Evolutionary conservation across 2,888 invertebrate genomes (phyloP), one percentile per base, ranked within the genome.

Genomic region (Drosophila multiciliata): DNA sequence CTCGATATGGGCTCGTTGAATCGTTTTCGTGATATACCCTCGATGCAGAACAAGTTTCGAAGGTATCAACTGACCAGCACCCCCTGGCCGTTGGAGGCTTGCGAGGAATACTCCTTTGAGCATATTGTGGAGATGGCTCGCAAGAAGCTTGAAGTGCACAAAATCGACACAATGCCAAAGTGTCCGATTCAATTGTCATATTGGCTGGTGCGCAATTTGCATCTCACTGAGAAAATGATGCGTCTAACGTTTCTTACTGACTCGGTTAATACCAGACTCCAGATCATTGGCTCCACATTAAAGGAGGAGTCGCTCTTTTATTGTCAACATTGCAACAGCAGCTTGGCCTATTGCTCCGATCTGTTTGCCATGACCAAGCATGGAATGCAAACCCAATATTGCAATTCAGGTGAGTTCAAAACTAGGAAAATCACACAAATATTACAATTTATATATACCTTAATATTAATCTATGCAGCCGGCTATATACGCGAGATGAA

Each of bases 401-500:
- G 97, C 48, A 97, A 98, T 93, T 95, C 96, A 45, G 94, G 95
- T 92, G 84, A 69, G 55, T 20, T 20, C 4, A 5, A 32, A 40
- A 17, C 11, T 5, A 20, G 9, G 6, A 15, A 12, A 8, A 40
- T 17, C 17, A n/a, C 6, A 9, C 8, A 8, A 15, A 26, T 23
- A 12, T 42, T 7, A 12, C 0, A 55, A 32, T 9, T 45, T 12
- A 23, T 29, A 9, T 54, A 17, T 17, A 50, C n/a, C 32, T 26
- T 26, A 26, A 26, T 26, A 20, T 3, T 36, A 12, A 26, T 29
- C 29, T 20, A 75, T 82, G 15, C 67, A 94, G 94, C 93, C 79
- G 97, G 97, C 20, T 94, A 95, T 87, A 95, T 97, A 58, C 97
- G 97, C 89, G 97, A 97, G 91, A 97, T 96, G 6, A 94, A 97